Evolutionary conservation across 1,140 invertebrate species (phyloP).

Genomic region (Drosophila ironensis): DNA sequence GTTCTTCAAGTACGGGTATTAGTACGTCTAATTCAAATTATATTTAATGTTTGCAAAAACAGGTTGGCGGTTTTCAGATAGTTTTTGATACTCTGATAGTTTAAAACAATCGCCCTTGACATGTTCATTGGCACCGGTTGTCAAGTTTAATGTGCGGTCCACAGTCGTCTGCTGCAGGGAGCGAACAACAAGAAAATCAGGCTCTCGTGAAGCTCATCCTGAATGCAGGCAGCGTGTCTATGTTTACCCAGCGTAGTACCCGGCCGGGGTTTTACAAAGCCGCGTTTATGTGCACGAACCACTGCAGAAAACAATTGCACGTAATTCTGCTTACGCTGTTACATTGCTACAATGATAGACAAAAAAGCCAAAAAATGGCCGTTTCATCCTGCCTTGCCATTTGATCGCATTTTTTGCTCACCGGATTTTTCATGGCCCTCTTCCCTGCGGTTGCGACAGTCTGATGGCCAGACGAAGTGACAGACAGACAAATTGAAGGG

Average conservation of each 20-base stretch:
- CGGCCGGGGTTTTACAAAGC: slow-evolving; percentile 13
- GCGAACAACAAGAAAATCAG: slow-evolving; percentile 49
- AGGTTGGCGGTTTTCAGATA: not conserved
- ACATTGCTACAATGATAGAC: slow-evolving; percentile 64
- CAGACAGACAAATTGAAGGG: slow-evolving; percentile 18
- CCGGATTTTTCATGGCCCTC: slow-evolving; percentile 1
- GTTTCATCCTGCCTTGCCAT: slow-evolving; percentile 32
- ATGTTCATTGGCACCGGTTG: not conserved
- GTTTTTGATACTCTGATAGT: not conserved
- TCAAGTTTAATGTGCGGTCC: not conserved
- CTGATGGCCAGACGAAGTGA: slow-evolving; percentile 41
- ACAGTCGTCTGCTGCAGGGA: slow-evolving; percentile 5
- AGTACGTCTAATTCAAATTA: no score
- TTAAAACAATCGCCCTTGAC: not conserved
- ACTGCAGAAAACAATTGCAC: slow-evolving; percentile 79
- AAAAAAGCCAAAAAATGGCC: slow-evolving; percentile 20
- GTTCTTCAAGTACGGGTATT: no score
- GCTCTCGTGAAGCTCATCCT: slow-evolving; percentile 53
- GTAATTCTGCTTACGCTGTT: slow-evolving; percentile 79
- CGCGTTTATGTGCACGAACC: slow-evolving; percentile 73
- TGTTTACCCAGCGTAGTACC: slow-evolving; percentile 63
- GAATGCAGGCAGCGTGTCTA: slow-evolving; percentile 78
- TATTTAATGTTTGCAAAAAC: no score
- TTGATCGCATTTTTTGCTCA: slow-evolving; percentile 48
- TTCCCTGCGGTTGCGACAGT: slow-evolving; percentile 63